phyloP scores from a whole-genome alignment of 2,113 vertebrate species.

The Eulemur macaco region DNA sequence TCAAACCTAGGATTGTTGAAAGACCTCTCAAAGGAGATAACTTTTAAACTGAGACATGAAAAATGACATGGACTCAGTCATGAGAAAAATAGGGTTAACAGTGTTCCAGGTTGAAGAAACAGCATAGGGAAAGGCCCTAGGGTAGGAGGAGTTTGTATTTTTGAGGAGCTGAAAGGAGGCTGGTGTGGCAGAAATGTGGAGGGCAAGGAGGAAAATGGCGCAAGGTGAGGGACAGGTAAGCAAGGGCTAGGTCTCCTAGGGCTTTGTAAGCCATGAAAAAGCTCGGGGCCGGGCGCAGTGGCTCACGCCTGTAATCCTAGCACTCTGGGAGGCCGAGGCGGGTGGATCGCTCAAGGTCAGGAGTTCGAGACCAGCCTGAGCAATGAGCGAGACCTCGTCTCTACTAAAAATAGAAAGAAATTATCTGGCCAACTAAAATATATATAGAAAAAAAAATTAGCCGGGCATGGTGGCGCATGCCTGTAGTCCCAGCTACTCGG shows the following conservation, averaged over 20 bases:
- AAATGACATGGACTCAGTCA: not conserved
- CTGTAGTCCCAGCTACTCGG: too few relatives aligned
- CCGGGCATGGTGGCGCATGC: too few relatives aligned
- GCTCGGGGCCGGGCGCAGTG: not conserved
- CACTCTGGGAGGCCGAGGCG: too few relatives aligned
- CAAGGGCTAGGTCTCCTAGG: not conserved
- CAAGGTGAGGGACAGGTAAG: not conserved
- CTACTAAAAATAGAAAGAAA: too few relatives aligned
- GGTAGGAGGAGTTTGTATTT: not conserved
- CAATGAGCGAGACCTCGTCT: too few relatives aligned
- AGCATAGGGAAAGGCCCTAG: not conserved
- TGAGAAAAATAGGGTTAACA: not conserved
- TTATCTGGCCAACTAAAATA: too few relatives aligned
- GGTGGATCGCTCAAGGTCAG: too few relatives aligned
- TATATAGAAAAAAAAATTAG: too few relatives aligned
- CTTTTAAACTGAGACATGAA: not conserved
- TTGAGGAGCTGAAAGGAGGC: not conserved
- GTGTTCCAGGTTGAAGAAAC: not conserved
- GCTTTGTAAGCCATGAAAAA: not conserved
- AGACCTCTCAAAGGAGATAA: not conserved
- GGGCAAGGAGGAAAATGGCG: not conserved
- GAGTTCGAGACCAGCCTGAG: too few relatives aligned
- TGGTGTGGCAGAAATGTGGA: not conserved
- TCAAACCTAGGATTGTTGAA: not conserved
- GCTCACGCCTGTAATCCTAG: too few relatives aligned